Evolutionary conservation across 2,888 invertebrate species (phyloP), one percentile per base, ranked within the genome.

Genomic region (Dichetophora obliterata): DNA sequence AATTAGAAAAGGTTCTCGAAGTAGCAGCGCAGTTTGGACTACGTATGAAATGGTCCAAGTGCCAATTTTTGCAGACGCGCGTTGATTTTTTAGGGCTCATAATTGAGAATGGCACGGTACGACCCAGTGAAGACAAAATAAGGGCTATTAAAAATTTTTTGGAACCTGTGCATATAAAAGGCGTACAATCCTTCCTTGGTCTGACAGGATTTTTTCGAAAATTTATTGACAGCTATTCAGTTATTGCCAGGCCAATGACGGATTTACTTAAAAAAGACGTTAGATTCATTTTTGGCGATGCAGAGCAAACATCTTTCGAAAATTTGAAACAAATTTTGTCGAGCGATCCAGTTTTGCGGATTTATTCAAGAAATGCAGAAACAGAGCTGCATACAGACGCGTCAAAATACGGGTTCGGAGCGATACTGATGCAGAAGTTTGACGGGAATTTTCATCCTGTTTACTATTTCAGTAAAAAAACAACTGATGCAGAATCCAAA

Each of bases 11-110:
- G 31, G 50, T 69, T 11, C n/a, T 22, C 9, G 9, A 69, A 43
- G 19, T 48, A 24, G 27, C 22, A 50, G 48, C 50, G 14, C 24
- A 48, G 19, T 24, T 11, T 14, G 50, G 68, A 6, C 22, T 69
- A 50, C 34, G 43, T 27, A 63, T 80, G 3, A 80, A 78, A 9
- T 79, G 79, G 75, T 37, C 52, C 8, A 81, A 82, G 66, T 80
- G 80, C 31, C 73, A 77, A 52, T 81, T 82, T 48, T 43, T 80
- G 27, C 27, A 71, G 31, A 70, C 24, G 4, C 75, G 61, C 31
- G 65, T 80, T 9, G 70, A 78, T n/a, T 81, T 79, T 31, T 57
- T 82, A 31, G 80, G 81, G 0, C 78, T 80, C 22, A 78, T 14
- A 8, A 50, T 50, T 27, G 63, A 63, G 27, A 50, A 75, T 24